These are phyloP conservation scores for Psophia crepitans DNA, from an alignment of 2,113 vertebrate species.

Conservation along the genomic window DNA sequence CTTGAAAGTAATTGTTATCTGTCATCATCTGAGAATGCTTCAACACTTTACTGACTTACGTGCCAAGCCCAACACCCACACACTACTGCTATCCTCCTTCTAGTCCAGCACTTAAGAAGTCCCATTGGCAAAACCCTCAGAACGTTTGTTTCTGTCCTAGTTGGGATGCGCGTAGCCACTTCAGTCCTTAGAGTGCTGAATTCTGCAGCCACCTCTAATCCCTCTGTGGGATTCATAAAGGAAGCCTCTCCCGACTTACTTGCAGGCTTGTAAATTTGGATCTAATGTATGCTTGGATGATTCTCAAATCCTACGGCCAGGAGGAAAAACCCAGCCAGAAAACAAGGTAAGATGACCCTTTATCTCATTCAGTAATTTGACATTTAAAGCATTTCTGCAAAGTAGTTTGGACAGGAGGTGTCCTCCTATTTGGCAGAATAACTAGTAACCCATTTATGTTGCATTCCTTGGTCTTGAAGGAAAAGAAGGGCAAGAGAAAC, in stretches of 20 bases:
- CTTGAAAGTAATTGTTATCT: neutral
- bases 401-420: neutral
- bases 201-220: neutral
- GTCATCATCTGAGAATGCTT: neutral
- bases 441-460: neutral
- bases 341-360: neutral
- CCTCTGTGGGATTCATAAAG: neutral
- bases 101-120: neutral
- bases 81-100: neutral
- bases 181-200: neutral
- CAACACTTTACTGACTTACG: neutral
- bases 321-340: neutral
- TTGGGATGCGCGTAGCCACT: neutral
- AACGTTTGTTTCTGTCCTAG: neutral
- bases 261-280: neutral
- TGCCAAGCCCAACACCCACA: neutral
- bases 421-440: neutral
- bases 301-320: neutral
- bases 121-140: neutral
- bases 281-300: neutral
- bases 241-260: neutral
- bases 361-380: neutral
- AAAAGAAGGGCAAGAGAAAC: constrained; percentile 2
- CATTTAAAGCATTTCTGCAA: neutral
- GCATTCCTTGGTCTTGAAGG: neutral